Evolutionary conservation across 1,140 invertebrate genomes (phyloP).

Genomic region (Drosophila obscura): DNA sequence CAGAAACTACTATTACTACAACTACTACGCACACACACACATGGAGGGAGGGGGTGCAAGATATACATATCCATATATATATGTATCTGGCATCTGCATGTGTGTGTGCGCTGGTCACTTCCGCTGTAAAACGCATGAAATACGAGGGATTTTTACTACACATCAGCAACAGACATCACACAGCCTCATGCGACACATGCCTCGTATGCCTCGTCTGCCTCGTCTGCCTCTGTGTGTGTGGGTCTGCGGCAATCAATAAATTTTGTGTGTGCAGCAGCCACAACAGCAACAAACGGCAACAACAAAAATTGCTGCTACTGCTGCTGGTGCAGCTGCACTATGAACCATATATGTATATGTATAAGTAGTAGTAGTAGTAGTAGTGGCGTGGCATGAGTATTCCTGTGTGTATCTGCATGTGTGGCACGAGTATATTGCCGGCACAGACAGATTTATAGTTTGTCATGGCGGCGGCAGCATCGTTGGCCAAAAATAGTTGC

Average conservation of each 20-base stretch:
- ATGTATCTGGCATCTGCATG: background rate
- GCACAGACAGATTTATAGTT: constrained; percentile 80
- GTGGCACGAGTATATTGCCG: constrained; percentile 45
- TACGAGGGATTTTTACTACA: constrained; percentile 79
- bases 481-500: constrained; percentile 67
- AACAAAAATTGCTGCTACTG: constrained; percentile 21
- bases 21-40: constrained; percentile 50
- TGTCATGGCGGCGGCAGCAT: constrained; percentile 58
- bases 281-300: constrained; percentile 11
- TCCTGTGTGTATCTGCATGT: no score
- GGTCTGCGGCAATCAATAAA: constrained; percentile 75
- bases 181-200: constrained; percentile 46
- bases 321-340: constrained; percentile 42
- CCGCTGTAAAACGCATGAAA: constrained; percentile 72
- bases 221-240: constrained; percentile 25
- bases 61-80: constrained; percentile 34
- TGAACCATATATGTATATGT: constrained; percentile 38
- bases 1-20: constrained; percentile 54
- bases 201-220: no score
- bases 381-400: constrained; percentile 27
- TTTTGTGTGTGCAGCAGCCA: constrained; percentile 61
- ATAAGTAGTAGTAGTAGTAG: constrained; percentile 6
- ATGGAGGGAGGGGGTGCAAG: constrained; percentile 3
- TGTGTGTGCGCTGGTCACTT: constrained; percentile 61
- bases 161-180: constrained; percentile 58